Conservation (phyloP, 92 coral and sea anemone genomes). For the Actinostola sp. region DNA sequence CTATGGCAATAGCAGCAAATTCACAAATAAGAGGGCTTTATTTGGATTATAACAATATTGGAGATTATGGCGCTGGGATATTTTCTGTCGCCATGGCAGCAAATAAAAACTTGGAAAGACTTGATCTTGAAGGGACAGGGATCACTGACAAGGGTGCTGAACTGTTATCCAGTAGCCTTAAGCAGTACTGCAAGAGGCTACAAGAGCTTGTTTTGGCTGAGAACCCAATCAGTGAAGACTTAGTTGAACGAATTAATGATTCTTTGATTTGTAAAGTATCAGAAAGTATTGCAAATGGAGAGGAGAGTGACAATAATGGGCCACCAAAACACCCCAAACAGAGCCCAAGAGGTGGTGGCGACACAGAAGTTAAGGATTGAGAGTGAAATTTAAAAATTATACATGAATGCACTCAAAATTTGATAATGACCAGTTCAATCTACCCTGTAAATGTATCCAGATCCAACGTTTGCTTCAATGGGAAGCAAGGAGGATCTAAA, state of each 20-base stretch:
- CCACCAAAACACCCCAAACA: conserved; percentile 1
- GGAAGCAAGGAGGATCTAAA: too few relatives aligned
- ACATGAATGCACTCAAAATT: too few relatives aligned
- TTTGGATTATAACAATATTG: conserved; percentile 85
- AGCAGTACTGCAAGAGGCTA: conserved; percentile 78
- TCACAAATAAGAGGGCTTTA: conserved; percentile 70
- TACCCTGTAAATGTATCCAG: too few relatives aligned
- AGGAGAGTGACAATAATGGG: conserved; percentile 26
- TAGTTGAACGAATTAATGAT: conserved; percentile 83
- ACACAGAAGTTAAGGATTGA: not conserved
- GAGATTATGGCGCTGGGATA: conserved; percentile 93
- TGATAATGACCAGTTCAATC: too few relatives aligned
- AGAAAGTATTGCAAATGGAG: conserved; percentile 33
- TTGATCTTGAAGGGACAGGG: conserved; percentile 92
- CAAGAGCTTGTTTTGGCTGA: conserved; percentile 86
- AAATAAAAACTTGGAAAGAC: conserved; percentile 67
- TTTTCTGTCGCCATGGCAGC: conserved; percentile 97
- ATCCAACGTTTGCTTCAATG: too few relatives aligned
- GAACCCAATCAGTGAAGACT: conserved; percentile 80
- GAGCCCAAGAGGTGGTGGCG: not conserved
- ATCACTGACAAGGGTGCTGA: conserved; percentile 88
- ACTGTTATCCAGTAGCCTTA: conserved; percentile 76
- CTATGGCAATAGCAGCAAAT: conserved; percentile 95
- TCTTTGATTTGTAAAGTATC: conserved; percentile 43
- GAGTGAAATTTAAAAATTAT: not conserved